phyloP scores from a whole-genome alignment of 2,888 invertebrate species.

The Dione vanillae region DNA sequence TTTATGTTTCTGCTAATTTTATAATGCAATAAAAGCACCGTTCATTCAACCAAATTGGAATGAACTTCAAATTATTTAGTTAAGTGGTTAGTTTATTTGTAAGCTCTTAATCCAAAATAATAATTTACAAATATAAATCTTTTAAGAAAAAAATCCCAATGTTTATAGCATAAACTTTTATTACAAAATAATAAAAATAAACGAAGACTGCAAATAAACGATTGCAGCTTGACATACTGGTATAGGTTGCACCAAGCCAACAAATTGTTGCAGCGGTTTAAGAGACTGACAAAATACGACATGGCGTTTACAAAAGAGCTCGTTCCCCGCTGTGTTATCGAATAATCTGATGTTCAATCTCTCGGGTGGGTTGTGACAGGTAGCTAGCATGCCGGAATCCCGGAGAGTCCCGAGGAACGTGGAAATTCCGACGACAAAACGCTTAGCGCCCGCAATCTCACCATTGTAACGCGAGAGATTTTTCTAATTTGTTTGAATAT shows the following conservation, averaged over 20 bases:
- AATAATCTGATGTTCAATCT: slow-evolving; percentile 52
- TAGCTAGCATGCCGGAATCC: slow-evolving; percentile 60
- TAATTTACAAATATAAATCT: not conserved
- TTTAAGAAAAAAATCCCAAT: not conserved
- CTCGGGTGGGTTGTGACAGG: slow-evolving; percentile 58
- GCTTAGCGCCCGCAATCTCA: slow-evolving; percentile 52
- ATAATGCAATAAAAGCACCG: slow-evolving; percentile 10
- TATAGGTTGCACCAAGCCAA: slow-evolving; percentile 45
- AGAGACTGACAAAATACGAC: slow-evolving; percentile 47
- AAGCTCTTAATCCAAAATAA: not conserved
- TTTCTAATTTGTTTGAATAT: slow-evolving; percentile 38
- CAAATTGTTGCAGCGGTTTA: slow-evolving; percentile 51
- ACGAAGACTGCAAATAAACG: not conserved
- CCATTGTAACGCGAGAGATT: slow-evolving; percentile 47
- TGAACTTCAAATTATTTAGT: not conserved
- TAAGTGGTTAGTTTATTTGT: not conserved
- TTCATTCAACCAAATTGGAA: not conserved
- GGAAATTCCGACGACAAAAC: slow-evolving; percentile 63
- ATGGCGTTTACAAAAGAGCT: slow-evolving; percentile 48
- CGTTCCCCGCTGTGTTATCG: slow-evolving; percentile 50
- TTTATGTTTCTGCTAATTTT: slow-evolving; percentile 9
- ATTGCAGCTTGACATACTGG: not conserved
- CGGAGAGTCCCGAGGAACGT: slow-evolving; percentile 56
- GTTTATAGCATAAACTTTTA: not conserved
- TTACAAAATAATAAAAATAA: not conserved